These are phyloP conservation scores for Anoplophora glabripennis DNA, from an alignment of 1,140 invertebrate genomes.

Conservation along the genomic window DNA sequence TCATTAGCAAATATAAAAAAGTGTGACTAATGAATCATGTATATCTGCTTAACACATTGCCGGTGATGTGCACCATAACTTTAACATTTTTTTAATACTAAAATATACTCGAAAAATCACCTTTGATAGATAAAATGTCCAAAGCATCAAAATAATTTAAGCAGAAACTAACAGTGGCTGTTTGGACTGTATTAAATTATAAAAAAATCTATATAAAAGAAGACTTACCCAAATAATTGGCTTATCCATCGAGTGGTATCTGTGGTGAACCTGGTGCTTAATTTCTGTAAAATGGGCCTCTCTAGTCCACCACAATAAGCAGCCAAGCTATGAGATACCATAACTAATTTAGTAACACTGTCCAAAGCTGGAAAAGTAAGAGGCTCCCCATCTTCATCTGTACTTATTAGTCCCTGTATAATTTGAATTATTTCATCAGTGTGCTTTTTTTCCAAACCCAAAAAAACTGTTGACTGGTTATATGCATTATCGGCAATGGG, in stretches of 20 bases:
- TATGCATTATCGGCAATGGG: conserved; percentile 28
- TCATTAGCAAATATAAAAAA: too few species aligned
- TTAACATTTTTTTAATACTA: too few species aligned
- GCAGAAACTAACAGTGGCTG: too few species aligned
- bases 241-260: conserved; percentile 77
- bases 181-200: too few species aligned
- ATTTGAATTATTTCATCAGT: conserved; percentile 44
- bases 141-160: too few species aligned
- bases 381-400: conserved; percentile 52
- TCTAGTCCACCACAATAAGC: conserved; percentile 72
- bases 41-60: too few species aligned
- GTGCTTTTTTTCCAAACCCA: conserved; percentile 43
- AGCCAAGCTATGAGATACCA: conserved; percentile 71
- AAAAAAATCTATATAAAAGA: background rate
- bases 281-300: conserved; percentile 63
- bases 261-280: conserved; percentile 67
- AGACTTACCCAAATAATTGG: conserved; percentile 70
- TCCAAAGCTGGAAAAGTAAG: conserved; percentile 55
- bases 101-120: too few species aligned
- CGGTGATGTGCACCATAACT: too few species aligned
- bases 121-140: too few species aligned
- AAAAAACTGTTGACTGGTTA: conserved; percentile 41
- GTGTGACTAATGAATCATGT: too few species aligned
- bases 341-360: conserved; percentile 61
- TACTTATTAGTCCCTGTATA: conserved; percentile 45